Evolutionary conservation across 1,140 invertebrate genomes (phyloP), one percentile per base, ranked within the genome.

Genomic region (Micrasema minimum): DNA sequence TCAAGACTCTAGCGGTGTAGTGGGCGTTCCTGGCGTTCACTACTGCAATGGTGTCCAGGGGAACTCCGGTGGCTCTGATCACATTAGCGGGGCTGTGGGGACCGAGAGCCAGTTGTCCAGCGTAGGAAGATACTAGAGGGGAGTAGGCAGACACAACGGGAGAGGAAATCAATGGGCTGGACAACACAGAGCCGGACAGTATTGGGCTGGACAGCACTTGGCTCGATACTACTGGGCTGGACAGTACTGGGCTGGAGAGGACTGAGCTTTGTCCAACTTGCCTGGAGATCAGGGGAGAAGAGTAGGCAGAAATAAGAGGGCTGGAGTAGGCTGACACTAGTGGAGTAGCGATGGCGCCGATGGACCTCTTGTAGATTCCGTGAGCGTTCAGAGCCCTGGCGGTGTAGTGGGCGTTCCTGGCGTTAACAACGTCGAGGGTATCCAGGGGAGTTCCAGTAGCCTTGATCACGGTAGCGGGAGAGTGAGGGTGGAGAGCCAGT

Each of bases 41-140:
- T 0, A 85, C 83, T 38, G 84, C 83, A 66, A 81, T 79, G 18
- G 83, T 84, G 72, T 84, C 82, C 18, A 85, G 74, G 26, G 80
- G 81, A 16, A 83, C 48, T 68, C 71, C 74, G 35, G 46, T 57
- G 26, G 64, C 57, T 35, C 46, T 38, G 37, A 51, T 43, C 10
- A 75, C 35, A 38, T 66, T 57, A 22, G 72, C 68, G 20, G 64
- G 72, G 18, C 69, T 77, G 64, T 76, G 72, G 22, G 81, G 77
- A 69, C 81, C 80, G 20, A 83, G 77, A 55, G 81, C 77, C 18
- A 80, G 75, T 11, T 31, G 35, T 59, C 66, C 31, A 57, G 50
- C 14, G 18, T 72, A 69, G 61, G 69, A 46, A 26, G 48, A 10
- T 16, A 65, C 69, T 14, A 66, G 22, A n/a, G 69, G 66, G 18